Evolutionary conservation across 2,888 invertebrate species (phyloP).

Genomic region (Hydrotaea cyrtoneurina): DNA sequence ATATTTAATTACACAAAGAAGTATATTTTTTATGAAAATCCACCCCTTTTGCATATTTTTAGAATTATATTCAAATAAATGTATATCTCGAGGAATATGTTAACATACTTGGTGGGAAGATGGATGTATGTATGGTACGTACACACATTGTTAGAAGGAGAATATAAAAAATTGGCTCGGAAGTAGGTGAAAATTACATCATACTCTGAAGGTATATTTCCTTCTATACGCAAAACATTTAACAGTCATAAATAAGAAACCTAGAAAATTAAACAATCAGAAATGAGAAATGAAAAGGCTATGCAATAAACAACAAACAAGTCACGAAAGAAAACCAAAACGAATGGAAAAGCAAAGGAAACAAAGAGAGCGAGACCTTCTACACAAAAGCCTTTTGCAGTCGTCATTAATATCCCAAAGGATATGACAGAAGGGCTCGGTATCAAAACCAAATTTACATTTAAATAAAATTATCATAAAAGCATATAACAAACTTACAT

Average conservation of each 20-base stretch:
- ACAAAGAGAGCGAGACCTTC: neutral
- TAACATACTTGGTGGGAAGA: neutral
- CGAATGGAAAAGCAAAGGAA: conserved; percentile 14
- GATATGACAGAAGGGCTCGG: conserved; percentile 23
- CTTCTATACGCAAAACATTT: conserved; percentile 44
- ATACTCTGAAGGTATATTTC: conserved; percentile 19
- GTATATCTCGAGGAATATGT: neutral
- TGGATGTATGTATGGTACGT: neutral
- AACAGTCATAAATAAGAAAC: conserved; percentile 50
- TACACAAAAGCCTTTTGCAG: conserved; percentile 3
- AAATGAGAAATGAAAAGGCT: conserved; percentile 2
- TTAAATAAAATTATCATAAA: conserved; percentile 33
- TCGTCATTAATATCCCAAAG: conserved; percentile 31
- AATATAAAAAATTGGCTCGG: neutral
- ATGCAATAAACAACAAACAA: conserved; percentile 38
- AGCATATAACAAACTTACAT: conserved; percentile 21
- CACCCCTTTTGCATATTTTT: no score
- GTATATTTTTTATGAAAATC: no score
- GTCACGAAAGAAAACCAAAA: conserved; percentile 47
- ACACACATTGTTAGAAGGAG: neutral
- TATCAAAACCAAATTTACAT: conserved; percentile 41
- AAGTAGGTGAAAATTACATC: conserved; percentile 36
- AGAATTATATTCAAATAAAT: neutral
- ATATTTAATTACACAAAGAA: no score
- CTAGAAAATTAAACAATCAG: neutral